Evolutionary conservation across 2,113 vertebrate genomes (phyloP), one percentile per base, ranked within the genome.

Genomic region (Pteruthius melanotis): DNA sequence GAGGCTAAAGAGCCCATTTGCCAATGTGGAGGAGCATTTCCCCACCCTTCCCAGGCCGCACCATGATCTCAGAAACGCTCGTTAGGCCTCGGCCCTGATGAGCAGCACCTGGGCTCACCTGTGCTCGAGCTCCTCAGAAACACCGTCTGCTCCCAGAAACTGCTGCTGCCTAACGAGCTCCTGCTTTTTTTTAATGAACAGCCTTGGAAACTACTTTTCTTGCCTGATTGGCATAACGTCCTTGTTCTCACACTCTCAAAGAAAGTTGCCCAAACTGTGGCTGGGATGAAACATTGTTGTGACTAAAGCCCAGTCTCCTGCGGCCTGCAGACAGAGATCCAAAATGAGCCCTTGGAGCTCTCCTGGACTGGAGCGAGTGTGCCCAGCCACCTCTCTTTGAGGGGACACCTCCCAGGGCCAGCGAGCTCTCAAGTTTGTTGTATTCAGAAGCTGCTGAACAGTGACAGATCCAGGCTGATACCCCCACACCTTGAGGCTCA

Each of bases 371-470:
- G n/a, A n/a, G 40, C 0, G 59, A 52, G 50, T 10, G 40, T 3
- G 28, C 28, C 1, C 63, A 16, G 63, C 24, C 1, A 3, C 40
- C 14, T 47, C n/a, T n/a, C 69, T 28, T 28, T 28, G 50, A n/a
- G 23, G n/a, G 21, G 28, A 15, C 68, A 44, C n/a, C n/a, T 37
- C 39, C 27, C 3, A 2, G 27, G 45, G n/a, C 39, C 69, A 33
- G n/a, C 0, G 2, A 64, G 28, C 18, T 39, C 57, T 5, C 21
- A 3, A 9, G 14, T 54, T 22, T 12, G 40, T n/a, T 28, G 47
- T 1, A 1, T 17, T 42, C 8, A 2, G 57, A 45, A 27, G 7
- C 0, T 10, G 9, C 39, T 4, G 27, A 22, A 17, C 0, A 0
- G 22, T 1, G 0, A 33, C 11, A 47, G 39, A 45, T 22, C 57